A percentile compares a stretch with the other conserved stretches of the same genome.
These are phyloP conservation scores for Momotus momota DNA, from an alignment of 2,797 vertebrate species.

Conservation along the genomic window DNA sequence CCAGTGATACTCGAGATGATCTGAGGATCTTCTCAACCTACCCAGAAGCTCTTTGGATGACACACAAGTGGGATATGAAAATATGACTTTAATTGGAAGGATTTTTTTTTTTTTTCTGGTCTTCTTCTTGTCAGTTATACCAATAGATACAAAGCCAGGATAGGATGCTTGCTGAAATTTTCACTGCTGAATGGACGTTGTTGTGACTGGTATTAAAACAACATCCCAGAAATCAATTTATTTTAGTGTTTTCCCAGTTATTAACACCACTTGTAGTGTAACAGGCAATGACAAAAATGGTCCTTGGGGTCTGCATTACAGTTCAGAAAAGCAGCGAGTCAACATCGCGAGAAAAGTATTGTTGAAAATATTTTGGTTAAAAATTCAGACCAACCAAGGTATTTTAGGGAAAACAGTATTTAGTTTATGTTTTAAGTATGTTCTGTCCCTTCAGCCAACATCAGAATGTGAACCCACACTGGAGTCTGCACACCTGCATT, in stretches of 20 bases:
- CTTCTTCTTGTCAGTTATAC: not conserved
- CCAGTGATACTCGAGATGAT: slow-evolving; percentile 25
- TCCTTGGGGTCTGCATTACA: not conserved
- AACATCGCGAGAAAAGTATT: not conserved
- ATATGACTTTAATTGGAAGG: not conserved
- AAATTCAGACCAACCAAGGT: not conserved
- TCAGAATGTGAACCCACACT: not conserved
- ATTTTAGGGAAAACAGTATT: not conserved
- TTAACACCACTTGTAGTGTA: not conserved
- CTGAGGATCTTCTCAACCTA: not conserved
- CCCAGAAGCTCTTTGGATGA: not conserved
- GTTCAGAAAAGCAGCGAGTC: not conserved
- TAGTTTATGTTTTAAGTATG: not conserved
- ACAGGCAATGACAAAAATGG: not conserved
- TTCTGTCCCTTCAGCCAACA: not conserved
- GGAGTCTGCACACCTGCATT: not conserved
- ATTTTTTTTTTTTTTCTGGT: not conserved
- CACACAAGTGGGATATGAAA: not conserved
- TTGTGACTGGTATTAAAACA: not conserved
- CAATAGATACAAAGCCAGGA: not conserved
- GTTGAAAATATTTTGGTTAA: not conserved
- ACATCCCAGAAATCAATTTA: not conserved
- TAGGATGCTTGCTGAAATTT: not conserved
- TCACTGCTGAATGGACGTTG: not conserved
- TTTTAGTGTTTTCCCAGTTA: not conserved